Evolutionary conservation across 1,140 invertebrate species (phyloP).

Genomic region (Achroia grisella): DNA sequence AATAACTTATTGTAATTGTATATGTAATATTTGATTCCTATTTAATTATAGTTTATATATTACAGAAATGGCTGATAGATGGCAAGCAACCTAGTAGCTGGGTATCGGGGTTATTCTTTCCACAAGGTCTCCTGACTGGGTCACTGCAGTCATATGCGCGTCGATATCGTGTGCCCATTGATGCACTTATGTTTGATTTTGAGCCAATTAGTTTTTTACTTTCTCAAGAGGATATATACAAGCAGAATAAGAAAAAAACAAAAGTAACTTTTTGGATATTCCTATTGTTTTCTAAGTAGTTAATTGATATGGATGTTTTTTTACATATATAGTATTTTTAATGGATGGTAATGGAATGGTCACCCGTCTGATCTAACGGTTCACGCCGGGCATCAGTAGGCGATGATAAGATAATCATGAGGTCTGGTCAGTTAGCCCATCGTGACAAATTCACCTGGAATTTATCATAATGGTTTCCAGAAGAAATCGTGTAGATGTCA

Average conservation of each 20-base stretch:
- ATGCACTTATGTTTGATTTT: constrained; percentile 89
- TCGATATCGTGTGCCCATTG: constrained; percentile 88
- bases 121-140: constrained; percentile 92
- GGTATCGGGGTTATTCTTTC: constrained; percentile 93
- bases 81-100: constrained; percentile 87
- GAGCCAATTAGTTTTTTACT: constrained; percentile 65
- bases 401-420: too few species aligned
- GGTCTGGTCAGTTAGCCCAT: too few species aligned
- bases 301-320: too few species aligned
- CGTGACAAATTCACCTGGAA: too few species aligned
- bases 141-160: constrained; percentile 89
- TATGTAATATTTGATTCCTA: neutral
- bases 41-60: constrained; percentile 7
- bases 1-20: too few species aligned
- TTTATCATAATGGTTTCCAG: too few species aligned
- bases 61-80: constrained; percentile 81
- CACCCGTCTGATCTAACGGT: too few species aligned
- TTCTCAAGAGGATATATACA: constrained; percentile 80
- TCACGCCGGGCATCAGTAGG: too few species aligned
- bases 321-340: too few species aligned
- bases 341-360: too few species aligned
- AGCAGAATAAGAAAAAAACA: constrained; percentile 54
- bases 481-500: too few species aligned
- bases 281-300: too few species aligned
- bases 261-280: constrained; percentile 35